Evolutionary conservation across 2,888 invertebrate species (phyloP).

Genomic region (Zygaena filipendulae): DNA sequence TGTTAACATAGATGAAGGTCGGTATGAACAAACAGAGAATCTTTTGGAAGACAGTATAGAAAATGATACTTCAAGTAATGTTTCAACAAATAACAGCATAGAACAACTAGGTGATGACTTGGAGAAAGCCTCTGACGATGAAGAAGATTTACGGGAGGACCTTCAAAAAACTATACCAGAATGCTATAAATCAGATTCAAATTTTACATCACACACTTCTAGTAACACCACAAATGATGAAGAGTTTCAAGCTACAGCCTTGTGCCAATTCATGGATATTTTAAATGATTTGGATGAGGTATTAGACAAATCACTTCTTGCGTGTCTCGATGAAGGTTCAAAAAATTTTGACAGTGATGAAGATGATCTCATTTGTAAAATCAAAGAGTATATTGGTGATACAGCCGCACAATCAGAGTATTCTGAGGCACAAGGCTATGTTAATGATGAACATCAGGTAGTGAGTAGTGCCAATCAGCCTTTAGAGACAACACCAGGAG

Average conservation of each 20-base stretch:
- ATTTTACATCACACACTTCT: conserved; percentile 47
- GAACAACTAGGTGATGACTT: conserved; percentile 36
- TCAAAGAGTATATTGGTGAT: conserved; percentile 44
- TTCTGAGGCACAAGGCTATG: conserved; percentile 37
- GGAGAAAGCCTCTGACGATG: conserved; percentile 45
- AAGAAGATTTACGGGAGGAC: conserved; percentile 52
- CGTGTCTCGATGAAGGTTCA: conserved; percentile 47
- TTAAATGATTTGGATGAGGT: conserved; percentile 70
- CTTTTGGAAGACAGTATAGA: conserved; percentile 34
- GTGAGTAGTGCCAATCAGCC: conserved; percentile 30
- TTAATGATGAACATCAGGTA: conserved; percentile 52
- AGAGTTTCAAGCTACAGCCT: conserved; percentile 57
- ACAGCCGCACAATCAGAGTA: conserved; percentile 27
- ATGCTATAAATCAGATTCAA: conserved; percentile 57
- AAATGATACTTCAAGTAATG: conserved; percentile 35
- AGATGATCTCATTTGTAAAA: conserved; percentile 57
- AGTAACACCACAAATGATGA: conserved; percentile 55
- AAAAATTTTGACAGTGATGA: conserved; percentile 50
- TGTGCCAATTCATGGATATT: conserved; percentile 65
- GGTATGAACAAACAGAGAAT: conserved; percentile 45
- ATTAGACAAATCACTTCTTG: conserved; percentile 61
- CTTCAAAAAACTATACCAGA: conserved; percentile 54
- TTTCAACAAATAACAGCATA: conserved; percentile 40
- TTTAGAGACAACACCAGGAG: conserved; percentile 27
- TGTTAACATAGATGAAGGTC: conserved; percentile 46